Evolutionary conservation across 1,140 invertebrate genomes (phyloP).

Genomic region (Drosophila funebris): DNA sequence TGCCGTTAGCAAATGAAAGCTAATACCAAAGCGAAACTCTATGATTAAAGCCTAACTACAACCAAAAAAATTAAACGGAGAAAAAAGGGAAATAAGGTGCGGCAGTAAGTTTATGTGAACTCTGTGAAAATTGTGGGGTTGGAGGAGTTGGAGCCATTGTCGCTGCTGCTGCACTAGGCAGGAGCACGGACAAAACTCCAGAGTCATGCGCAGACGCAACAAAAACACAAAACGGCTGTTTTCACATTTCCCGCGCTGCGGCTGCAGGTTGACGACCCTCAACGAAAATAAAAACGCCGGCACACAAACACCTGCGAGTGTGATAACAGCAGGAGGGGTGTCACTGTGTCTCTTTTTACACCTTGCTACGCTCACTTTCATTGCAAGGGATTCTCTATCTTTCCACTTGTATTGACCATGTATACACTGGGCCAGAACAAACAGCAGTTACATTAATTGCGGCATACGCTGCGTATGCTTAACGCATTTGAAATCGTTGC

Average conservation of each 20-base stretch:
- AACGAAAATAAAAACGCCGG: constrained; percentile 42
- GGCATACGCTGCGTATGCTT: constrained; percentile 61
- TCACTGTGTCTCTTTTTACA: too few species aligned
- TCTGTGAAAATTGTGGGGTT: constrained; percentile 25
- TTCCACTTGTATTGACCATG: constrained; percentile 13
- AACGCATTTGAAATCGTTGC: constrained; percentile 15
- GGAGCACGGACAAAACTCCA: not conserved
- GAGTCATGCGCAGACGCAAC: constrained; percentile 42
- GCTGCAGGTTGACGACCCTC: constrained; percentile 66
- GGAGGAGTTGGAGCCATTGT: constrained; percentile 14
- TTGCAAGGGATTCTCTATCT: constrained; percentile 7
- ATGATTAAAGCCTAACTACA: not conserved
- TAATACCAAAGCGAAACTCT: not conserved
- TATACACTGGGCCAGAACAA: constrained; percentile 4
- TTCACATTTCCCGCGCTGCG: constrained; percentile 68
- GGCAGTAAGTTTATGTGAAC: constrained; percentile 40
- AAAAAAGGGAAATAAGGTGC: constrained; percentile 59
- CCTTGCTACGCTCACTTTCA: constrained; percentile 52
- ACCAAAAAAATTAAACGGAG: not conserved
- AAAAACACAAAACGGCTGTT: constrained; percentile 72
- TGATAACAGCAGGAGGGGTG: constrained; percentile 28
- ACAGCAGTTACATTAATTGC: constrained; percentile 26
- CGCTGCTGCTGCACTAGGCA: constrained; percentile 22
- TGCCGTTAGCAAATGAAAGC: not conserved
- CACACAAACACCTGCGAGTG: constrained; percentile 24